A percentile compares a stretch with the other conserved stretches of the same genome.
These are phyloP conservation scores for Bradysia coprophila DNA, from an alignment of 1,140 invertebrate genomes.

Conservation along the genomic window DNA sequence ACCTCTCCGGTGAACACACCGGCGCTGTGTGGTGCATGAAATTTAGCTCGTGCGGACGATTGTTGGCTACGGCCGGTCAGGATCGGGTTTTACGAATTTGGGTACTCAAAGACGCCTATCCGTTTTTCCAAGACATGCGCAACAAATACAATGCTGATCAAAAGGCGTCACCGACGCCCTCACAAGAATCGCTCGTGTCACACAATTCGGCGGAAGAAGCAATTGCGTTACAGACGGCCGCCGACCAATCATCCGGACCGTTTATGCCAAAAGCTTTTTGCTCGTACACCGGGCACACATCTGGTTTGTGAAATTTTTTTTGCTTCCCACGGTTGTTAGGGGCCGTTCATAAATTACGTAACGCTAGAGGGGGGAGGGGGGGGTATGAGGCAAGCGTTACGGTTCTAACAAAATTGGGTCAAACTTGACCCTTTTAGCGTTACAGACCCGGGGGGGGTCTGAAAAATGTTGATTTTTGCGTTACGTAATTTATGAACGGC, in stretches of 20 bases:
- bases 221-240: slow-evolving; percentile 29
- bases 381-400: too few relatives aligned
- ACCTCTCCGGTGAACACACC: slow-evolving; percentile 65
- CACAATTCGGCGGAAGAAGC: slow-evolving; percentile 50
- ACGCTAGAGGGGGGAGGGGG: too few relatives aligned
- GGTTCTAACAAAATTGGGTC: too few relatives aligned
- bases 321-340: background rate
- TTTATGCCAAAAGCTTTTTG: slow-evolving; percentile 90
- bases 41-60: slow-evolving; percentile 83
- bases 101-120: slow-evolving; percentile 73
- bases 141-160: slow-evolving; percentile 80
- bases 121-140: slow-evolving; percentile 86
- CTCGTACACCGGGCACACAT: slow-evolving; percentile 86
- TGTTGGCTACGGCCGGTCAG: slow-evolving; percentile 90
- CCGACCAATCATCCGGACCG: slow-evolving; percentile 37
- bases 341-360: too few relatives aligned
- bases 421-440: too few relatives aligned
- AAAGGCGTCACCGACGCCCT: slow-evolving; percentile 73
- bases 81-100: slow-evolving; percentile 85
- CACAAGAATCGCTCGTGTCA: slow-evolving; percentile 69
- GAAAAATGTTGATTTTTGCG: too few relatives aligned
- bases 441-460: too few relatives aligned
- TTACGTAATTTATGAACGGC: too few relatives aligned
- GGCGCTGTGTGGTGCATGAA: slow-evolving; percentile 98
- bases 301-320: slow-evolving; percentile 17